A percentile compares a stretch with the other conserved stretches of the same genome.
Evolutionary conservation across 2,797 vertebrate genomes (phyloP).

Genomic region (Leptatherina wallacei): DNA sequence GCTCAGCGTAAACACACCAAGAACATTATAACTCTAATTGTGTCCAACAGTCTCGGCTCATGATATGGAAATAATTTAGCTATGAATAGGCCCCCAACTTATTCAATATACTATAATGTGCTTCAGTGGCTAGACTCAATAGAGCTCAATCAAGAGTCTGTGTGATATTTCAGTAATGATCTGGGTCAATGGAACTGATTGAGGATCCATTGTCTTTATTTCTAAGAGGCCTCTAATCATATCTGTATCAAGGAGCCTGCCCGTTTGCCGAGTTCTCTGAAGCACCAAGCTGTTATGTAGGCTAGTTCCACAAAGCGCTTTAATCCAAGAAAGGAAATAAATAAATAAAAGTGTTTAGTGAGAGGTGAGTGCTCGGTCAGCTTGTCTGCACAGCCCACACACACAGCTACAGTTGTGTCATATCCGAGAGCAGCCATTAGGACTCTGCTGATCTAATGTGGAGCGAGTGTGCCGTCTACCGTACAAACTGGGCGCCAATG

Average conservation of each 20-base stretch:
- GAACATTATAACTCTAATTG: slow-evolving; percentile 45
- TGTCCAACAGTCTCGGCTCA: slow-evolving; percentile 44
- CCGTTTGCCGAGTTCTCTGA: slow-evolving; percentile 6
- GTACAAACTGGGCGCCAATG: slow-evolving; percentile 45
- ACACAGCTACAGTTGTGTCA: slow-evolving; percentile 61
- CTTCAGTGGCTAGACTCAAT: slow-evolving; percentile 81
- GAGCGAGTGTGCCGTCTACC: slow-evolving; percentile 81
- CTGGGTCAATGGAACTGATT: slow-evolving; percentile 37
- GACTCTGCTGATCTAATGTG: slow-evolving; percentile 67
- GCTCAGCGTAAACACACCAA: slow-evolving; percentile 31
- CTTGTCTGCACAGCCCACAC: slow-evolving; percentile 62
- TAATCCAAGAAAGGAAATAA: slow-evolving; percentile 71
- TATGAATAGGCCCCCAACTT: slow-evolving; percentile 69
- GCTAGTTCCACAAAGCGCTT: slow-evolving; percentile 71
- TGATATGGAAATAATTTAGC: slow-evolving; percentile 78
- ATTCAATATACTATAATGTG: slow-evolving; percentile 61
- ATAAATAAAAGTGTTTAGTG: slow-evolving; percentile 75
- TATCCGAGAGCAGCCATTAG: slow-evolving; percentile 63
- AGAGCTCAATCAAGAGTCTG: slow-evolving; percentile 73
- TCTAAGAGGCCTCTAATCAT: slow-evolving; percentile 51
- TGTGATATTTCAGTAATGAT: slow-evolving; percentile 75
- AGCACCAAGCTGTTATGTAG: slow-evolving; percentile 75
- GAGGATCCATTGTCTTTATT: slow-evolving; percentile 62
- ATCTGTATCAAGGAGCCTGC: slow-evolving; percentile 66
- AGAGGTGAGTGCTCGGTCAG: slow-evolving; percentile 85